phyloP scores from a whole-genome alignment of 2,113 vertebrate genomes.

The Menidia beryllina region DNA sequence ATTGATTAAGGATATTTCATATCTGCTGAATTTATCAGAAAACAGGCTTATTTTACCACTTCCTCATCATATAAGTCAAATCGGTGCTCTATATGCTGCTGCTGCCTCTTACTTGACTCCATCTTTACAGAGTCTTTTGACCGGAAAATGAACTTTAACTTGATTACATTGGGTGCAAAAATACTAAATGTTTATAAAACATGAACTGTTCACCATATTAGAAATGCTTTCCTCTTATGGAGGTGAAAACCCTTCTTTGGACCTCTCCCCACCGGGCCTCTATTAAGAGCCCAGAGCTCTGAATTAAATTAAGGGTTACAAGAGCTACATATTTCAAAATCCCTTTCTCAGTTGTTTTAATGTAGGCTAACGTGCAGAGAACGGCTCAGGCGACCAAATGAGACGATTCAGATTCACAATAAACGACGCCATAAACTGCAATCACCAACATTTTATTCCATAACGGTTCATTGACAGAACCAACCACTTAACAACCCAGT shows the following conservation, averaged over 20 bases:
- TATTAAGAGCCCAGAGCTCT: background rate
- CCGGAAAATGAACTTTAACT: constrained; percentile 69
- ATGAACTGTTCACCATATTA: constrained; percentile 57
- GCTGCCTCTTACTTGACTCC: constrained; percentile 53
- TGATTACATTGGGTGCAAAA: constrained; percentile 68
- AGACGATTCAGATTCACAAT: background rate
- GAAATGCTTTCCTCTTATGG: constrained; percentile 44
- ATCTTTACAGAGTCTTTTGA: constrained; percentile 57
- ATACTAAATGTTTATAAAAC: constrained; percentile 65
- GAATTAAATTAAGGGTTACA: background rate
- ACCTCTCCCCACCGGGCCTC: background rate
- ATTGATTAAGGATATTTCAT: too few relatives aligned
- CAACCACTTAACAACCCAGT: too few relatives aligned
- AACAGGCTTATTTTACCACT: constrained; percentile 45
- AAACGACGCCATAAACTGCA: too few relatives aligned
- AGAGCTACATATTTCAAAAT: constrained; percentile 16
- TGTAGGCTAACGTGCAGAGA: background rate
- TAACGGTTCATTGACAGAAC: too few relatives aligned
- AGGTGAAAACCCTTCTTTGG: constrained; percentile 23
- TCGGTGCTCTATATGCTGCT: constrained; percentile 37
- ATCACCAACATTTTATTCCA: too few relatives aligned
- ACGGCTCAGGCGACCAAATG: background rate
- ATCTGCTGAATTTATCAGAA: too few relatives aligned
- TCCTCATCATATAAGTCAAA: constrained; percentile 67
- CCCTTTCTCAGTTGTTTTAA: background rate